Base-by-base conservation (phyloP, 2,113 vertebrate genomes). In the Pipra filicauda region DNA sequence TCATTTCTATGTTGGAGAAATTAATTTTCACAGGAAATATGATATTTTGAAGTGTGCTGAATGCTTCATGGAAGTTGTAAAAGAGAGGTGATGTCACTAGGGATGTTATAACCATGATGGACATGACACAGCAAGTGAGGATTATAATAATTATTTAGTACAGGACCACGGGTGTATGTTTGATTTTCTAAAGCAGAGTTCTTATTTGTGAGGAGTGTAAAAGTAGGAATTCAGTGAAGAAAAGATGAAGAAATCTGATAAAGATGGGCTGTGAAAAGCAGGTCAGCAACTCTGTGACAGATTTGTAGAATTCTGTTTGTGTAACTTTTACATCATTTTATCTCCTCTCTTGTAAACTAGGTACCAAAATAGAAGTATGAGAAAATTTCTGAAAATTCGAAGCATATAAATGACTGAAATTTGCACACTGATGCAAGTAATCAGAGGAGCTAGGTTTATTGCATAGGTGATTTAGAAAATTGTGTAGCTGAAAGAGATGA, bases 91-190 rank as follows among this genome's bases (percentile, higher is more conserved):
- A 8, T 52, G 54, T 71, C 18, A 57, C 75, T 70, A 59, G 19
- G 23, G 15, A 54, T 8, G 6, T 89, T 75, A 59, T 57, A 79
- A 59, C 33, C 12, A 26, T 0, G 0, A 66, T 11, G 3, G 28
- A 43, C 41, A 23, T 30, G 15, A 76, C 15, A 51, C 5, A 73
- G 7, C 6, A 78, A 43, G 9, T 55, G 7, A 85, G 5, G 33
- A 13, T 55, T 73, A 23, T 48, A 9, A 51, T 27, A 28, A 57
- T 37, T 65, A 55, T 79, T 92, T 61, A 70, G 11, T 62, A 61
- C 12, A 66, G 21, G 2, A 74, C 61, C 4, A 73, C 26, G 8
- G 51, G 10, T 7, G 65, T 15, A 3, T 69, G 2, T 31, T 30
- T 80, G 15, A 11, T 70, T 86, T 92, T 70, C 39, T 54, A 61